Evolutionary conservation across 2,888 invertebrate genomes (phyloP).

Genomic region (Cantharis lateralis): DNA sequence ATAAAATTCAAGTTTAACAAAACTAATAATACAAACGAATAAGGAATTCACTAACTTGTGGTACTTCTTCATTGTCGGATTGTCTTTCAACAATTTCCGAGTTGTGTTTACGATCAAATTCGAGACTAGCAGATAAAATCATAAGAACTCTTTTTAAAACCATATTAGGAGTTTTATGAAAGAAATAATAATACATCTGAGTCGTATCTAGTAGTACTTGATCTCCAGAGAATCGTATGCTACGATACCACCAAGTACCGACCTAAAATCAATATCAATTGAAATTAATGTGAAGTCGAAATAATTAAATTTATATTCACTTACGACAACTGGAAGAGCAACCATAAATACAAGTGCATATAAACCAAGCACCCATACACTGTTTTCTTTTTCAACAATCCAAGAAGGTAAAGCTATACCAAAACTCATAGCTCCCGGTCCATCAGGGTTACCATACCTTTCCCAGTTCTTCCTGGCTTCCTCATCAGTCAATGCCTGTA

Average conservation of each 20-base stretch:
- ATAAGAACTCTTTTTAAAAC: constrained; percentile 92
- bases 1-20: constrained; percentile 42
- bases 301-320: constrained; percentile 35
- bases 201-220: constrained; percentile 97
- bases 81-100: constrained; percentile 91
- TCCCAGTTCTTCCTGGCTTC: constrained; percentile 98
- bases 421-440: constrained; percentile 98
- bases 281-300: background rate
- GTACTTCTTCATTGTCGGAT: constrained; percentile 94
- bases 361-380: constrained; percentile 94
- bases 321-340: constrained; percentile 82
- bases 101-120: constrained; percentile 94
- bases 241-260: constrained; percentile 99
- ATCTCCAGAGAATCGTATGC: constrained; percentile 96
- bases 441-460: constrained; percentile 99
- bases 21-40: background rate
- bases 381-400: constrained; percentile 99
- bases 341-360: constrained; percentile 98
- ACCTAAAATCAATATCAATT: constrained; percentile 57
- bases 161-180: constrained; percentile 96
- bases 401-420: constrained; percentile 99
- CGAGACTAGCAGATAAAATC: constrained; percentile 95
- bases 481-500: constrained; percentile 92
- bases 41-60: constrained; percentile 67
- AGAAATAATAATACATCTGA: constrained; percentile 93